Conservation (phyloP, 1,140 invertebrate genomes). For the Melanaphis sacchari region DNA sequence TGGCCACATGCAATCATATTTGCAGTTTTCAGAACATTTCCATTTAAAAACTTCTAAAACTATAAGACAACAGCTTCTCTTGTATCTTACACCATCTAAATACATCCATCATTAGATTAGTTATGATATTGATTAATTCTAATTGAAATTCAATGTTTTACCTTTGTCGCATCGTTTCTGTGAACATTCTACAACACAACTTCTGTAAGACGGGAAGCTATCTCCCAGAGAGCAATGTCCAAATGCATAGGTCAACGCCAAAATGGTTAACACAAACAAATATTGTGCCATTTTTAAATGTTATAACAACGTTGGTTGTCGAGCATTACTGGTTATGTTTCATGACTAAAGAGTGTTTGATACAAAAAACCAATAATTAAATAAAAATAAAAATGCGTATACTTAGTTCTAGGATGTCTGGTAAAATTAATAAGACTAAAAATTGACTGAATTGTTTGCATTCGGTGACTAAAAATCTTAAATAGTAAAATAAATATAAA, state of each 20-base stretch:
- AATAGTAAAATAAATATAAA: neutral
- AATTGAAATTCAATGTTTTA: conserved; percentile 46
- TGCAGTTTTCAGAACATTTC: conserved; percentile 84
- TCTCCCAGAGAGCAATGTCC: conserved; percentile 60
- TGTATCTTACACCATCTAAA: conserved; percentile 35
- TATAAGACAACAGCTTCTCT: conserved; percentile 48
- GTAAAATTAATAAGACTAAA: neutral
- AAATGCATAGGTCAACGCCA: neutral
- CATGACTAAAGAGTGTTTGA: neutral
- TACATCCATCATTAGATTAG: neutral
- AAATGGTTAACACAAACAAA: conserved; percentile 30
- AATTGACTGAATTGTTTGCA: neutral
- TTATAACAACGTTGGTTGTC: neutral
- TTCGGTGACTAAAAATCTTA: neutral
- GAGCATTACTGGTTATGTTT: conserved; percentile 38
- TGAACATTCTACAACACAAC: conserved; percentile 60
- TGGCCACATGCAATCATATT: conserved; percentile 92
- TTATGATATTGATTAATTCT: neutral
- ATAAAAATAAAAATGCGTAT: neutral
- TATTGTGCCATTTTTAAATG: conserved; percentile 43
- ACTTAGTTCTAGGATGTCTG: neutral
- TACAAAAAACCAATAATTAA: neutral
- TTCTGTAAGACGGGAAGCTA: conserved; percentile 61
- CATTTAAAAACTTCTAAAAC: conserved; percentile 65
- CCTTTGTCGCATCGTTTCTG: conserved; percentile 60